phyloP scores from a whole-genome alignment of 2,113 vertebrate species.

The Oryzias curvinotus region DNA sequence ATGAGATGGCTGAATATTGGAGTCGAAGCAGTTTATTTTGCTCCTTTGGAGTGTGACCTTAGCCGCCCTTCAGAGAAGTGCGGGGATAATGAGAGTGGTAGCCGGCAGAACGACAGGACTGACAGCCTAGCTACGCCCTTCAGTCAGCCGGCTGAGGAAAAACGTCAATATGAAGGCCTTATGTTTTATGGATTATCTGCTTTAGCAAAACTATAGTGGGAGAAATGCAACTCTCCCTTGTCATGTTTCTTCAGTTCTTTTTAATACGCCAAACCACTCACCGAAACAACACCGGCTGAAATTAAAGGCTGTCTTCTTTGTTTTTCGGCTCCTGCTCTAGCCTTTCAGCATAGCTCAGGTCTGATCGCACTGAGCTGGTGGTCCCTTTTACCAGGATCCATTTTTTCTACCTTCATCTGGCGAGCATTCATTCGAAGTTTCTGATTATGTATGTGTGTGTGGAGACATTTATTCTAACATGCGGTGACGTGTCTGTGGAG shows the following conservation, averaged over 20 bases:
- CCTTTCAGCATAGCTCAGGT: slow-evolving; percentile 10
- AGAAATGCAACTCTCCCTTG: slow-evolving; percentile 69
- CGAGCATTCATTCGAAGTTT: slow-evolving; percentile 2
- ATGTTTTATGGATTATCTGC: slow-evolving; percentile 76
- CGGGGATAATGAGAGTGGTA: slow-evolving; percentile 72
- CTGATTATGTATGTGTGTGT: not conserved
- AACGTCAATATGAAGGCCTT: slow-evolving; percentile 72
- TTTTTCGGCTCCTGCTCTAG: slow-evolving; percentile 27
- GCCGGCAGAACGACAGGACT: slow-evolving; percentile 63
- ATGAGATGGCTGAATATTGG: slow-evolving; percentile 58
- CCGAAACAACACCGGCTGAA: slow-evolving; percentile 55
- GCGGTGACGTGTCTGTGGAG: not conserved
- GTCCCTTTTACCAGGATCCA: slow-evolving; percentile 19
- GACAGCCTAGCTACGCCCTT: slow-evolving; percentile 71
- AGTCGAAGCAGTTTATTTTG: slow-evolving; percentile 60
- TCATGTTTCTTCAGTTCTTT: slow-evolving; percentile 67
- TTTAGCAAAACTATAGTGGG: slow-evolving; percentile 66
- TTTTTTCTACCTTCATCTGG: not conserved
- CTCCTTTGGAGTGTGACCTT: slow-evolving; percentile 67
- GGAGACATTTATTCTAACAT: slow-evolving; percentile 3
- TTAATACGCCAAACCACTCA: slow-evolving; percentile 63
- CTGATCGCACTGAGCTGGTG: slow-evolving; percentile 8
- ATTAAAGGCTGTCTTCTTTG: slow-evolving; percentile 60
- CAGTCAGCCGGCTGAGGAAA: slow-evolving; percentile 65
- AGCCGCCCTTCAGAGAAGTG: slow-evolving; percentile 62